These are phyloP conservation scores for Drosophila ironensis DNA, from an alignment of 1,140 invertebrate genomes.

Conservation along the genomic window DNA sequence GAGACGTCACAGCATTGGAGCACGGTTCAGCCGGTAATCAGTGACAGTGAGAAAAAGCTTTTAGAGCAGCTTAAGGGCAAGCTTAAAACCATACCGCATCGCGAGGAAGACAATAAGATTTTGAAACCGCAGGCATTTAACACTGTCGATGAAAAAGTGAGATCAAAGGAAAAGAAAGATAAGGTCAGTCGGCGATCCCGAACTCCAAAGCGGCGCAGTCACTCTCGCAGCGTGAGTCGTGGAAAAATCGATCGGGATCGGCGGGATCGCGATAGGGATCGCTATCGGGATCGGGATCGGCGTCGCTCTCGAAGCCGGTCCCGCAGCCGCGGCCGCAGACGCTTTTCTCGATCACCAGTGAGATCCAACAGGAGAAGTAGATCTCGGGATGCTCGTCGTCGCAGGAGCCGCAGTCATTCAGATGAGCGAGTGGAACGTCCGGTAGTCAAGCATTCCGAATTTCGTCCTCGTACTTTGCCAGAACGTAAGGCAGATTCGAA, in stretches of 20 bases:
- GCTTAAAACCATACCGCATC: conserved; percentile 71
- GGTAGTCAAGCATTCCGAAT: conserved; percentile 76
- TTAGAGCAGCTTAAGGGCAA: conserved; percentile 84
- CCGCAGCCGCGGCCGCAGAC: conserved; percentile 46
- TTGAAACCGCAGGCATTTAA: background rate
- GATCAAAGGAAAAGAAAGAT: too few relatives aligned
- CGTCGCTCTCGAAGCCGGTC: conserved; percentile 46
- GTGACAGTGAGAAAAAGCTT: conserved; percentile 84
- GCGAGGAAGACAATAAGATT: conserved; percentile 45
- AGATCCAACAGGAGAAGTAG: conserved; percentile 50
- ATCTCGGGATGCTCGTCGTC: conserved; percentile 44
- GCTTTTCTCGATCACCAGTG: conserved; percentile 43
- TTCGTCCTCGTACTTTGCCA: conserved; percentile 60
- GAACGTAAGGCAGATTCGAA: conserved; percentile 55
- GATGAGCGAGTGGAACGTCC: conserved; percentile 70
- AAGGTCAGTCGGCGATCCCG: conserved; percentile 21
- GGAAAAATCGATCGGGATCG: conserved; percentile 43
- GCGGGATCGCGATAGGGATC: conserved; percentile 46
- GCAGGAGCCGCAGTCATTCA: conserved; percentile 46
- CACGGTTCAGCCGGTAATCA: conserved; percentile 83
- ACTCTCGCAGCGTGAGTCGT: conserved; percentile 61
- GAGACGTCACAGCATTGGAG: conserved; percentile 86
- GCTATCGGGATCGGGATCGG: conserved; percentile 40
- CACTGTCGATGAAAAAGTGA: conserved; percentile 48
- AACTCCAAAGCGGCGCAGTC: conserved; percentile 51